Evolutionary conservation across 2,113 vertebrate species (phyloP).

Genomic region (Lucifuga dentata): DNA sequence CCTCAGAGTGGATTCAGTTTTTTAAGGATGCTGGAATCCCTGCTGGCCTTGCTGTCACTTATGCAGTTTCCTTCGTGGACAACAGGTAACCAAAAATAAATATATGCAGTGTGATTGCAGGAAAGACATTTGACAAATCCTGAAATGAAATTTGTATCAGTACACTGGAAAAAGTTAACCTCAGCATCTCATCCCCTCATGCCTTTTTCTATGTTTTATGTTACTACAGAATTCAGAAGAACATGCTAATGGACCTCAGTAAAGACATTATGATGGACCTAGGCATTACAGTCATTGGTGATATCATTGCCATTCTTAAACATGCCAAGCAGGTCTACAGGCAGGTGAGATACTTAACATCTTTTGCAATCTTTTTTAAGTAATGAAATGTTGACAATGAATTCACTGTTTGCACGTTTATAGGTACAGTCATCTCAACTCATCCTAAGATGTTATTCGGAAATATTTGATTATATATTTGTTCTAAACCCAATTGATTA

Average conservation of each 20-base stretch:
- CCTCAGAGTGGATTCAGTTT: constrained; percentile 96
- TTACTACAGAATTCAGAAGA: constrained; percentile 90
- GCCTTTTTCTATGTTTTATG: not conserved
- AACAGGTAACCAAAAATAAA: constrained; percentile 84
- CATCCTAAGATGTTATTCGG: no score
- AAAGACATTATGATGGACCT: constrained; percentile 97
- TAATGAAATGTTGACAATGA: not conserved
- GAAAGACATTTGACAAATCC: no score
- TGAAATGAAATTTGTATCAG: no score
- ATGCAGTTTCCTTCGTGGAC: constrained; percentile 93
- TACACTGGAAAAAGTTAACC: no score
- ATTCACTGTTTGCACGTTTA: no score
- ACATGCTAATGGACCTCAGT: constrained; percentile 94
- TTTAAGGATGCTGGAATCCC: constrained; percentile 96
- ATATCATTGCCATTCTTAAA: constrained; percentile 95
- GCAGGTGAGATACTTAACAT: constrained; percentile 83
- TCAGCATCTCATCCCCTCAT: not conserved
- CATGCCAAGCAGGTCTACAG: constrained; percentile 94
- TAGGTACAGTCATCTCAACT: no score
- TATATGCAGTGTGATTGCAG: not conserved
- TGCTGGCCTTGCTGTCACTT: constrained; percentile 91
- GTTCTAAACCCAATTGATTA: no score
- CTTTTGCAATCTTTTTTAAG: no score
- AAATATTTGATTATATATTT: no score
- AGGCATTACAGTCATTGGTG: constrained; percentile 91